Base-by-base conservation (phyloP, 2,797 vertebrate genomes). In the Myripristis jacobus region DNA sequence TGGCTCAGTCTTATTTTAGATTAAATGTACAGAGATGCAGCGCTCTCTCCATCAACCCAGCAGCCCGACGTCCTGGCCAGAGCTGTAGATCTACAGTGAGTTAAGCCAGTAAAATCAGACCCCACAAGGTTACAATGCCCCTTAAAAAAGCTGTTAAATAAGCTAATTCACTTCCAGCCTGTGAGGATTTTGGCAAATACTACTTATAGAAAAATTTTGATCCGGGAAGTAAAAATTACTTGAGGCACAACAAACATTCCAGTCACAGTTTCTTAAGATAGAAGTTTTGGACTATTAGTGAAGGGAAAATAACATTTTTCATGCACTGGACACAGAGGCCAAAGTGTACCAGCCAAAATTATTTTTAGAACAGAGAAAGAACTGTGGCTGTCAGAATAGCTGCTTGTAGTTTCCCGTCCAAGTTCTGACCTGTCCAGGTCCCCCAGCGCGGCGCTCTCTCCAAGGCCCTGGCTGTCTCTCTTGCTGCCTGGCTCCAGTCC, bases 401-500 rank as follows among this genome's bases (percentile, higher is more conserved):
- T 54, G 50, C 2, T 13, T 25, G 21, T 6, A 24, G 24, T 47
- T n/a, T 21, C 10, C 58, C 18, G 11, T 41, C 81, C 62, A 70
- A 70, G 56, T 13, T 58, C 92, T 82, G 90, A 98, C 98, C 97
- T 97, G 79, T 99, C 97, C 81, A 94, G 77, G 84, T 96, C 95
- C 66, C 89, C 56, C 61, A 95, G 64, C 18, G 88, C 73, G 0
- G 89, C 88, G 57, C 93, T 95, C 72, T 98, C 98, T 52, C 94
- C 93, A 84, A 97, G 91, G 29, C 95, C 95, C 71, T 98, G 97
- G 87, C 91, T 92, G 75, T 98, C 97, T 73, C 93, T 95, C 88
- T 96, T 99, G 81, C 93, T 95, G 68, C 93, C 91, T 15, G 97
- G 96, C 71, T 99, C 97, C 90, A 98, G 88, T 59, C 97, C 97